phyloP scores from a whole-genome alignment of 2,113 vertebrate genomes.

The Festucalex cinctus region DNA sequence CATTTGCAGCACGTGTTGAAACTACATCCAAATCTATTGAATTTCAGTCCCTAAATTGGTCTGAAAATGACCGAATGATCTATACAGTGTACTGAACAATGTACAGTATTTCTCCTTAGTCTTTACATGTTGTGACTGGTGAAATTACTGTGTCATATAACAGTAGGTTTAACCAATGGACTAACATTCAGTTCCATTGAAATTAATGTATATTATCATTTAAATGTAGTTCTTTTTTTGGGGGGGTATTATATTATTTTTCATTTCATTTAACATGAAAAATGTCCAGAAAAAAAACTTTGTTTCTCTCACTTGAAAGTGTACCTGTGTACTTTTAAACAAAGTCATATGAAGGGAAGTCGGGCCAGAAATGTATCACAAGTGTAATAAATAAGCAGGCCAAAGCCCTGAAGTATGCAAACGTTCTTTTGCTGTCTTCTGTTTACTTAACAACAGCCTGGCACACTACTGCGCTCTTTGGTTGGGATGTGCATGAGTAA shows the following conservation, averaged over 20 bases:
- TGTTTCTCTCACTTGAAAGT: background rate
- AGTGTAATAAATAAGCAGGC: constrained; percentile 6
- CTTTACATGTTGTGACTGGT: background rate
- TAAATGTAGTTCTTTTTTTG: background rate
- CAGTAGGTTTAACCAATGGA: background rate
- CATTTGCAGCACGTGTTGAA: background rate
- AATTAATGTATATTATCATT: background rate
- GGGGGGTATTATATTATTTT: background rate
- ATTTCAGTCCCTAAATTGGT: background rate
- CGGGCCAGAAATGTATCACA: constrained; percentile 1
- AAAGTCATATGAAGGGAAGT: background rate
- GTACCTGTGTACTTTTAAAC: background rate
- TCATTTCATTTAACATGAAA: background rate
- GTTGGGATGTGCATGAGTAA: too few species aligned
- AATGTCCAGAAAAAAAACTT: background rate
- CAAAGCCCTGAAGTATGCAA: background rate
- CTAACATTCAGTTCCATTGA: background rate
- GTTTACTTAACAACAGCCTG: constrained; percentile 9
- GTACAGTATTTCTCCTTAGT: background rate
- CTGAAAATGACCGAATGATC: background rate
- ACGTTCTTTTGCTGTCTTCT: constrained; percentile 1
- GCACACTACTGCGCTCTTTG: background rate
- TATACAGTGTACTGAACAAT: background rate
- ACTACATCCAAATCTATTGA: background rate
- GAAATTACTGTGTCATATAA: background rate